These are phyloP conservation scores for Hirtodrosophila alboralis DNA, from an alignment of 2,888 invertebrate genomes.

Conservation along the genomic window DNA sequence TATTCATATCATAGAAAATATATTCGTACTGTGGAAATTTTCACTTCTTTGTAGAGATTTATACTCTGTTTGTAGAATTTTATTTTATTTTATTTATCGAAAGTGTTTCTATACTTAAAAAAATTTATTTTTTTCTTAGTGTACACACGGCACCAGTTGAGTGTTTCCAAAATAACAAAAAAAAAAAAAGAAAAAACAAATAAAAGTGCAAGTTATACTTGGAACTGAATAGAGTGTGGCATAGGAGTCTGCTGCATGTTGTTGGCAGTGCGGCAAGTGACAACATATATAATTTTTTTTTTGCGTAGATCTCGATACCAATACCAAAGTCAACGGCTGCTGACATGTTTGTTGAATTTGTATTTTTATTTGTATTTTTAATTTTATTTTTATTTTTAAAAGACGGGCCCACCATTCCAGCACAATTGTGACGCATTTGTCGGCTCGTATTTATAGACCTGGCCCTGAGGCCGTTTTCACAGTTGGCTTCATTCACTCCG, in stretches of 20 bases:
- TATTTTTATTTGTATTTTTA: too few species aligned
- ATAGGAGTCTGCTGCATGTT: neutral
- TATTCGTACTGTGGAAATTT: too few species aligned
- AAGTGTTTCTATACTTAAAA: too few species aligned
- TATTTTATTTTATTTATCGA: too few species aligned
- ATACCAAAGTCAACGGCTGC: constrained; percentile 22
- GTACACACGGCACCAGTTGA: constrained; percentile 16
- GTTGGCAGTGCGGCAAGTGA: constrained; percentile 34
- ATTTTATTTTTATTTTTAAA: constrained; percentile 47
- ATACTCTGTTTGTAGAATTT: too few species aligned
- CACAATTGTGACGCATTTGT: constrained; percentile 44
- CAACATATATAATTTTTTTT: constrained; percentile 51
- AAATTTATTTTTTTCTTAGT: too few species aligned
- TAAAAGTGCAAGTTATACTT: constrained; percentile 10
- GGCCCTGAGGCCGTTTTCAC: constrained; percentile 57
- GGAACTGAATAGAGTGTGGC: neutral
- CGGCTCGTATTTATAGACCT: constrained; percentile 45
- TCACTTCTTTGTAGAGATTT: too few species aligned
- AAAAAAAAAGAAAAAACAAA: neutral
- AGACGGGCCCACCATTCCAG: constrained; percentile 38
- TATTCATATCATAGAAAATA: too few species aligned
- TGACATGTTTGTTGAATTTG: constrained; percentile 37
- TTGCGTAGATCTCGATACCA: constrained; percentile 27
- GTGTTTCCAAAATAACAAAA: constrained; percentile 15
- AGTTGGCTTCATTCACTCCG: constrained; percentile 55